Evolutionary conservation across 2,113 vertebrate genomes (phyloP).

Genomic region (Oreotragus oreotragus): DNA sequence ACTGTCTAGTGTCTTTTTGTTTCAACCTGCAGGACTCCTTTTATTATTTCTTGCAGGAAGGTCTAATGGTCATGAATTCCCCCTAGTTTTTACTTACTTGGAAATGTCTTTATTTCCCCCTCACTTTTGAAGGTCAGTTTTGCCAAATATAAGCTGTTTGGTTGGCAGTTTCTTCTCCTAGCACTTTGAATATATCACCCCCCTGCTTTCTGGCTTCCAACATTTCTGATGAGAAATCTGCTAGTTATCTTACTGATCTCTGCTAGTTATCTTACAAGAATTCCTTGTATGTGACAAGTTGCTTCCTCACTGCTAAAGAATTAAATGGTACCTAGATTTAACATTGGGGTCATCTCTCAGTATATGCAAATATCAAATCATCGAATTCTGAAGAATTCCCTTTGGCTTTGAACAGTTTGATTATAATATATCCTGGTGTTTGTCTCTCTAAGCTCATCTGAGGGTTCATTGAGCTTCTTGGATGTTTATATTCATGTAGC

Average conservation of each 20-base stretch:
- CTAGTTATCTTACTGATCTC: neutral
- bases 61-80: neutral
- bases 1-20: neutral
- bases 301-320: neutral
- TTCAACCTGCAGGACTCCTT: neutral
- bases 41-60: neutral
- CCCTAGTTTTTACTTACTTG: neutral
- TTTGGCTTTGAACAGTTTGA: neutral
- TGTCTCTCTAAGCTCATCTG: neutral
- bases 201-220: neutral
- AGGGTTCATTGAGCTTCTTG: neutral
- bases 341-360: too few relatives aligned
- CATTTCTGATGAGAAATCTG: neutral
- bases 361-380: too few relatives aligned
- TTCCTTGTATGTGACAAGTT: neutral
- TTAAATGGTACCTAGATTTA: too few relatives aligned
- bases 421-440: neutral
- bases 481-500: neutral
- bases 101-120: neutral
- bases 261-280: neutral
- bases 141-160: neutral
- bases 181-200: neutral
- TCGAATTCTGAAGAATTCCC: neutral
- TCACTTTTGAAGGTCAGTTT: neutral
- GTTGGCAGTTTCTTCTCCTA: neutral